Evolutionary conservation across 2,888 invertebrate species (phyloP).

Genomic region (Lymantria dispar): DNA sequence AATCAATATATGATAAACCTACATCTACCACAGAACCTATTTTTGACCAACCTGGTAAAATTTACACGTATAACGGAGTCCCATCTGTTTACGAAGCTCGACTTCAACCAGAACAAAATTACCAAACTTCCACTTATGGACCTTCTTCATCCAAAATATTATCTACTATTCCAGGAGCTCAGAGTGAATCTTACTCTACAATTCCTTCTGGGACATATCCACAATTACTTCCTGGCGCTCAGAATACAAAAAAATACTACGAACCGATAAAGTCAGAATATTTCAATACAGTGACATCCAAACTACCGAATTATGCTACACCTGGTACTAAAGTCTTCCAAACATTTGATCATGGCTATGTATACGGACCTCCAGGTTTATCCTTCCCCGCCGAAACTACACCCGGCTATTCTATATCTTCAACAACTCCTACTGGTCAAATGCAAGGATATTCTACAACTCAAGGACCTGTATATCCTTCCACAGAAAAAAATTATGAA

Average conservation of each 20-base stretch:
- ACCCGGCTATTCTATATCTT: slow-evolving; percentile 6
- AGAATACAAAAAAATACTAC: neutral
- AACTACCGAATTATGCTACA: neutral
- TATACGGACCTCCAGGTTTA: slow-evolving; percentile 8
- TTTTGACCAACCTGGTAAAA: neutral
- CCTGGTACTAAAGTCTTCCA: slow-evolving; percentile 1
- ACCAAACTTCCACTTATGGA: neutral
- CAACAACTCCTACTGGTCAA: neutral
- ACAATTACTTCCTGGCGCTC: too few species aligned
- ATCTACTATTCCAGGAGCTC: too few species aligned
- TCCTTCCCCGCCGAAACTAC: slow-evolving; percentile 8
- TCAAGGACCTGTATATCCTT: slow-evolving; percentile 9
- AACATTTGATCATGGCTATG: slow-evolving; percentile 1
- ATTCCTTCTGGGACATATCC: too few species aligned
- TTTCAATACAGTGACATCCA: neutral
- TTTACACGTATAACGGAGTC: neutral
- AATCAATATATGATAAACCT: neutral
- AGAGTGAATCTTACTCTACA: too few species aligned
- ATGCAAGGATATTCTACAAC: slow-evolving; percentile 9
- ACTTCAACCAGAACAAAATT: neutral
- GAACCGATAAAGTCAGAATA: neutral
- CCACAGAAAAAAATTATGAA: neutral
- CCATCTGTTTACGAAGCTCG: neutral
- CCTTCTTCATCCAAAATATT: too few species aligned
- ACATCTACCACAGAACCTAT: neutral